Evolutionary conservation across 2,113 vertebrate species (phyloP).

Genomic region (Spea multiplicata): DNA sequence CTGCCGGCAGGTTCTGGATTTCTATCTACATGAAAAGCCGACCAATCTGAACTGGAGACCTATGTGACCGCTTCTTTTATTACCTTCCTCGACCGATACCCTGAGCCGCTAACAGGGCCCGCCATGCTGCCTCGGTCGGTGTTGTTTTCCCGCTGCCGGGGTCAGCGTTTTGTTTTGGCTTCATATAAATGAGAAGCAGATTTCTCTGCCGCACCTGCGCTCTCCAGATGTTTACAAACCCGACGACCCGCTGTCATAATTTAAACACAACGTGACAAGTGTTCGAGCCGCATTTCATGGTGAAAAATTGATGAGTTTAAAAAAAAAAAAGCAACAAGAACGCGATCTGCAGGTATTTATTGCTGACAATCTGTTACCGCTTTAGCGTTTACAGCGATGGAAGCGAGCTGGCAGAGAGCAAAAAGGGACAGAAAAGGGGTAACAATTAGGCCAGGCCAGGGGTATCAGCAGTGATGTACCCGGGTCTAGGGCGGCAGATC

Average conservation of each 20-base stretch:
- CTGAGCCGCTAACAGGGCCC: neutral
- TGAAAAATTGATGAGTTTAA: conserved; percentile 10
- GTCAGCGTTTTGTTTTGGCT: neutral
- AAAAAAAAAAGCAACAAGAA: neutral
- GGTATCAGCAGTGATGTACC: too few relatives aligned
- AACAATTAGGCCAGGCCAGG: too few relatives aligned
- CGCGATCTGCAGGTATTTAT: neutral
- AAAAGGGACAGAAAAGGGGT: too few relatives aligned
- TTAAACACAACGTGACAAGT: neutral
- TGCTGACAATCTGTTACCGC: conserved; percentile 6
- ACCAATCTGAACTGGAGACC: too few relatives aligned
- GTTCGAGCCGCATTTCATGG: neutral
- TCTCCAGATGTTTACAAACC: neutral
- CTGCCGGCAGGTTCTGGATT: too few relatives aligned
- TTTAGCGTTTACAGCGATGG: neutral
- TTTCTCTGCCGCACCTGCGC: neutral
- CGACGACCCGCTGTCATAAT: neutral
- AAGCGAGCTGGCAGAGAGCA: neutral
- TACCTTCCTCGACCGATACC: neutral
- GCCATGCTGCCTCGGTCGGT: neutral
- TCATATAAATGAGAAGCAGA: neutral
- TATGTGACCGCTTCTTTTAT: too few relatives aligned
- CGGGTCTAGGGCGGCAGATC: too few relatives aligned
- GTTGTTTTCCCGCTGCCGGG: neutral
- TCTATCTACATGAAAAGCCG: too few relatives aligned